These are phyloP conservation scores for Achatina immaculata DNA, from an alignment of 1,140 invertebrate genomes.

Conservation along the genomic window DNA sequence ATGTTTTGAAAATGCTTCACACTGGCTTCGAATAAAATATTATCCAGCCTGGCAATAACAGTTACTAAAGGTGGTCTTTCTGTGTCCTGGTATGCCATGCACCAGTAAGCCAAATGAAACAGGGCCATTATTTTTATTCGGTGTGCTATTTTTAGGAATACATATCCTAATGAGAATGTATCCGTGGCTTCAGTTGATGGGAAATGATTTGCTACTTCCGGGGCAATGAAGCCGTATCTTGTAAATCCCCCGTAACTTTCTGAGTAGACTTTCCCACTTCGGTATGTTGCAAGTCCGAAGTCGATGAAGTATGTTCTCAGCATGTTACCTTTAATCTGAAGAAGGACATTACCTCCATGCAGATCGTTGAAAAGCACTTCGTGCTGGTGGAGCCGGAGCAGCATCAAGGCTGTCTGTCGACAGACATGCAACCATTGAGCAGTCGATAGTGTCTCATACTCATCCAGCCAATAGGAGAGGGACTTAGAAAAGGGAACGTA, in stretches of 20 bases:
- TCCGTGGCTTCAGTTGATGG: not conserved
- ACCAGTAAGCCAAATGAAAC: not conserved
- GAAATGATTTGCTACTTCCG: not conserved
- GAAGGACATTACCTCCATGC: not conserved
- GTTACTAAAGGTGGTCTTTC: not conserved
- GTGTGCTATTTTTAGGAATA: not conserved
- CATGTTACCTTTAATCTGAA: not conserved
- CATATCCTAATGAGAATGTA: not conserved
- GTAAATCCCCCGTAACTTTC: not conserved
- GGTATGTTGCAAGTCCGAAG: slow-evolving; percentile 6
- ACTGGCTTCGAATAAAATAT: not conserved
- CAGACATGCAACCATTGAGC: slow-evolving; percentile 14
- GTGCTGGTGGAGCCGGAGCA: not conserved
- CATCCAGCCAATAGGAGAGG: slow-evolving; percentile 5
- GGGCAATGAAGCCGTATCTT: not conserved
- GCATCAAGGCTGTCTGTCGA: not conserved
- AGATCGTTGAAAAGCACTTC: slow-evolving; percentile 17
- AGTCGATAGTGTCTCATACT: not conserved
- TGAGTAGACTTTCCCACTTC: not conserved
- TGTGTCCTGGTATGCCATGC: not conserved
- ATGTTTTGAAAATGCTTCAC: not conserved
- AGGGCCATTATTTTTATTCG: not conserved
- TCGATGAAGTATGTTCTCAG: slow-evolving; percentile 6
- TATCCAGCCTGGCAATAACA: not conserved
- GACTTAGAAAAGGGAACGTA: slow-evolving; percentile 3